phyloP scores from a whole-genome alignment of 2,888 invertebrate genomes.

The Parnassius mnemosyne region DNA sequence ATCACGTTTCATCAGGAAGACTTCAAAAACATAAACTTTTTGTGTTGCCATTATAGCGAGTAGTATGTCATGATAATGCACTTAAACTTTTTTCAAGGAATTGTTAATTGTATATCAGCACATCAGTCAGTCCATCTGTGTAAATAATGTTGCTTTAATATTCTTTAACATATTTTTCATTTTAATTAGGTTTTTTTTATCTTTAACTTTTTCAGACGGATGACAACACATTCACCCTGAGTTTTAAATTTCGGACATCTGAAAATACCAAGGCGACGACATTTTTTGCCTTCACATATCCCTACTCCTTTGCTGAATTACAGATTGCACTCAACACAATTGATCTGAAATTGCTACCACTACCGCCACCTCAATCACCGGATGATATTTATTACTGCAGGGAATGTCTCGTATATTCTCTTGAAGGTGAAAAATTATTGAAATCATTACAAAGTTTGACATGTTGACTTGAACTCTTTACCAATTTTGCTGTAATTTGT shows the following conservation, averaged over 20 bases:
- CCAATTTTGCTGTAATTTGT: too few species aligned
- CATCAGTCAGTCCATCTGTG: too few species aligned
- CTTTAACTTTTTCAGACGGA: slow-evolving; percentile 78
- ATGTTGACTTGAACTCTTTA: too few species aligned
- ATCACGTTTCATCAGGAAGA: too few species aligned
- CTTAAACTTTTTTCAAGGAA: too few species aligned
- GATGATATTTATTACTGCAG: slow-evolving; percentile 92
- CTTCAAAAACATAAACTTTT: too few species aligned
- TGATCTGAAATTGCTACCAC: slow-evolving; percentile 81
- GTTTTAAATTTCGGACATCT: slow-evolving; percentile 85
- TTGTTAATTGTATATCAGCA: too few species aligned
- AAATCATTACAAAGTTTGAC: background rate
- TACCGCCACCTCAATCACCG: slow-evolving; percentile 50
- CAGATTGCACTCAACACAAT: slow-evolving; percentile 86
- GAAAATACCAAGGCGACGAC: slow-evolving; percentile 86
- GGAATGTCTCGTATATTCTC: slow-evolving; percentile 88
- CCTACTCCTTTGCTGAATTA: slow-evolving; percentile 91
- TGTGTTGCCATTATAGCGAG: too few species aligned
- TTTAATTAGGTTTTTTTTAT: background rate
- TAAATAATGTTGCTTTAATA: too few species aligned
- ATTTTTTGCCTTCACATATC: slow-evolving; percentile 95
- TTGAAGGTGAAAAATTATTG: slow-evolving; percentile 78
- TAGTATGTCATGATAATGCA: too few species aligned
- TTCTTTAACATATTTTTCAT: too few species aligned
- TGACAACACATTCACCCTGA: slow-evolving; percentile 86